Percentiles rank a stretch among this genome's conserved stretches.
These are phyloP conservation scores for Listronotus bonariensis DNA, from an alignment of 1,140 invertebrate genomes.

Conservation along the genomic window DNA sequence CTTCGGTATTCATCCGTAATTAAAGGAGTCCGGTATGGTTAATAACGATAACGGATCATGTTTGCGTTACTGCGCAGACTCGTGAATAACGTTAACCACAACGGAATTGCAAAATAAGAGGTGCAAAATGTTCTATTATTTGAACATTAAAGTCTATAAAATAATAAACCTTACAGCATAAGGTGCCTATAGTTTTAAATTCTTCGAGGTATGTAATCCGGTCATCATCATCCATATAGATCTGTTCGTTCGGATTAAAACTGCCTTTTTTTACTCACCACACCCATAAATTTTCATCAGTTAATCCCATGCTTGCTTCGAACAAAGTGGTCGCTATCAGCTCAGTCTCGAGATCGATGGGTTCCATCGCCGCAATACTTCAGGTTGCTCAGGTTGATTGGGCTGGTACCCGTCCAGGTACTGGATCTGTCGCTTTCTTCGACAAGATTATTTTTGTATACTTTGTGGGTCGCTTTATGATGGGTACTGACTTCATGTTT, in stretches of 20 bases:
- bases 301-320: constrained; percentile 24
- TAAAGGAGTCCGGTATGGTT: no score
- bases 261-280: constrained; percentile 13
- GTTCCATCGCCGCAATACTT: constrained; percentile 17
- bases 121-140: background rate
- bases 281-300: constrained; percentile 12
- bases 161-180: background rate
- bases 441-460: constrained; percentile 63
- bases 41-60: no score
- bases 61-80: no score
- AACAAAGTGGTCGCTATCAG: constrained; percentile 37
- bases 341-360: constrained; percentile 44
- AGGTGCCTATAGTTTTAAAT: constrained; percentile 29
- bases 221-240: constrained; percentile 39
- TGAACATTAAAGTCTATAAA: background rate
- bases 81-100: no score
- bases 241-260: constrained; percentile 6
- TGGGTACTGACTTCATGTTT: constrained; percentile 31
- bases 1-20: no score
- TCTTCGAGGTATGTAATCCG: constrained; percentile 45
- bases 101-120: no score
- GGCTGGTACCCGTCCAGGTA: background rate
- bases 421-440: constrained; percentile 50
- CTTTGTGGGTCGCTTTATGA: constrained; percentile 52
- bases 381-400: background rate